Evolutionary conservation across 2,113 vertebrate genomes (phyloP).

Genomic region (Acinonyx jubatus): DNA sequence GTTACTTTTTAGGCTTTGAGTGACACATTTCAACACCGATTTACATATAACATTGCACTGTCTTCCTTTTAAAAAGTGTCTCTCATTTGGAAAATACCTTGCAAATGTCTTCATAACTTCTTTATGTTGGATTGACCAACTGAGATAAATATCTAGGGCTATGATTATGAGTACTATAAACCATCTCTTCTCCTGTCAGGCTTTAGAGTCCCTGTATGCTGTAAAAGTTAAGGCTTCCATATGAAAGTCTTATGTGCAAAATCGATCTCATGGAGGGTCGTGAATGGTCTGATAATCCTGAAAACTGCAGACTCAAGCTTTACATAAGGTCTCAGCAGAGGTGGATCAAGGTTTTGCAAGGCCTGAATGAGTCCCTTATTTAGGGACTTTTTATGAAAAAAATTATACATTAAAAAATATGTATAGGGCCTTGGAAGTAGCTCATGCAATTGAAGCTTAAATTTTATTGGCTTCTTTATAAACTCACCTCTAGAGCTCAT

Average conservation of each 20-base stretch:
- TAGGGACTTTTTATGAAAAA: neutral
- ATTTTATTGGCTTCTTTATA: neutral
- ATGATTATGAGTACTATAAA: neutral
- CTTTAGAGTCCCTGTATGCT: neutral
- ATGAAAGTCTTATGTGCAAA: neutral
- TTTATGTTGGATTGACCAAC: neutral
- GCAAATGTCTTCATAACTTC: neutral
- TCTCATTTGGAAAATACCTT: neutral
- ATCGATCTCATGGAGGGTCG: neutral
- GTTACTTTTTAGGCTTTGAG: neutral
- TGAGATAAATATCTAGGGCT: neutral
- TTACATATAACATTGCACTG: neutral
- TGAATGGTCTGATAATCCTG: neutral
- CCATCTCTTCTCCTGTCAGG: neutral
- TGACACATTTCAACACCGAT: neutral
- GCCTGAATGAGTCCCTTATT: neutral
- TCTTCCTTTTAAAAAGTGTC: neutral
- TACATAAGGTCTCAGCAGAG: neutral
- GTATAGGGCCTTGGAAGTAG: neutral
- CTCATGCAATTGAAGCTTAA: neutral
- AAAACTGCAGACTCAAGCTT: neutral
- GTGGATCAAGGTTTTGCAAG: neutral
- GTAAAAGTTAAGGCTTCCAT: neutral
- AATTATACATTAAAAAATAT: neutral
- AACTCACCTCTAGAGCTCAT: neutral